Base-by-base conservation (phyloP, 1,140 invertebrate genomes). In the Drosophila ambigua region DNA sequence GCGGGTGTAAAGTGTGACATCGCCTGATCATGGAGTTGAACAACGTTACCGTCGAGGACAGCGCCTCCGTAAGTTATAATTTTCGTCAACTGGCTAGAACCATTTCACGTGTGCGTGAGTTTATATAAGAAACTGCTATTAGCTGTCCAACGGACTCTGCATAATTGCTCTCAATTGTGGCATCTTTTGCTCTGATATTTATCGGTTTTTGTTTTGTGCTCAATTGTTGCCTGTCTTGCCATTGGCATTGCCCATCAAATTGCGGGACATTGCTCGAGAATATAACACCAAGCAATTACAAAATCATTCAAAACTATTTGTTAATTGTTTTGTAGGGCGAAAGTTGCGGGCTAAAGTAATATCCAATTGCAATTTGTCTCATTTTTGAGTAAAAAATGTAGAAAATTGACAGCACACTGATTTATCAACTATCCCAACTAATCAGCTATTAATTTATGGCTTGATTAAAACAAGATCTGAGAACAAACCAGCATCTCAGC, bases 391-490 rank as follows among this genome's bases (percentile, higher is more conserved):
- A 41, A 60, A 49, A 24, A 59, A 77, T 83, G 73, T 59, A 61
- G 64, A 23, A 48, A 24, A 26, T 23, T 16, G 28, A 41, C 52
- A 48, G 13, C 23, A 39, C 15, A 13, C 11, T 72, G 61, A 76
- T 85, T 82, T 66, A 81, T 65, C 65, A 74, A 50, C 65, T 85
- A 15, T 20, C 7, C 20, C 31, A 50, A 3, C 49, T 20, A 8
- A 60, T 61, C 72, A 49, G 50, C 50, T 45, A 59, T 62, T 81
- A 75, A 87, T 85, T 85, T 87, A 84, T 84, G 41, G 48, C 51
- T 55, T 80, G 43, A 69, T 77, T 77, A 58, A 69, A 31, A 65
- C 49, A 49, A 20, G 31, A 66, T 63, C 24, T 39, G 13, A 11
- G 31, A 63, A 67, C 46, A 50, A 65, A 46, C 43, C 46, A 31